Conservation (phyloP, 2,113 vertebrate genomes). For the Hystrix brachyura region DNA sequence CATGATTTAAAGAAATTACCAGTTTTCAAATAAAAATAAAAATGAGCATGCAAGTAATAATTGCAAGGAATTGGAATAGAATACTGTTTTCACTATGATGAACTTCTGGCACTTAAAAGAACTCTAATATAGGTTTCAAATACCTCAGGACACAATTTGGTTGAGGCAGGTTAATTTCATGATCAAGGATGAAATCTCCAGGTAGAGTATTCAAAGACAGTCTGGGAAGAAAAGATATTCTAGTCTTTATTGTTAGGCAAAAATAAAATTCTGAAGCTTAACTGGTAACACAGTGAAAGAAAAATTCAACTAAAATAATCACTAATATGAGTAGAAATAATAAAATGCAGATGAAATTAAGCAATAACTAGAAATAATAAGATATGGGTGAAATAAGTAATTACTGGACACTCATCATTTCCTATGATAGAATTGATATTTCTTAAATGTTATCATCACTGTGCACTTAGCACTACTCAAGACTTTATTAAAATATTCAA, state of each 20-base stretch:
- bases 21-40: slow-evolving; percentile 30
- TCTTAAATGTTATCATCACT: slow-evolving; percentile 56
- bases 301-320: slow-evolving; percentile 39
- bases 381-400: slow-evolving; percentile 54
- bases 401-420: slow-evolving; percentile 31
- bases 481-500: slow-evolving; percentile 80
- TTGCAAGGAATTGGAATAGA: not conserved
- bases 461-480: slow-evolving; percentile 56
- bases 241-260: not conserved
- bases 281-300: slow-evolving; percentile 38
- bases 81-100: slow-evolving; percentile 9
- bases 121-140: not conserved
- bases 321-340: slow-evolving; percentile 38
- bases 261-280: slow-evolving; percentile 47
- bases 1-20: not conserved
- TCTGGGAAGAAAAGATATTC: not conserved
- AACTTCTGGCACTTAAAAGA: not conserved
- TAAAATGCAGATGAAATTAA: slow-evolving; percentile 59
- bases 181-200: not conserved
- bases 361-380: slow-evolving; percentile 53
- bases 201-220: not conserved
- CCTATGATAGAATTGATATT: slow-evolving; percentile 23
- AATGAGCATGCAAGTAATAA: not conserved
- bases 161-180: not conserved
- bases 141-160: not conserved